A percentile compares a stretch with the other conserved stretches of the same genome.
Evolutionary conservation across 2,888 invertebrate genomes (phyloP).

Genomic region (Orthosia incerta): DNA sequence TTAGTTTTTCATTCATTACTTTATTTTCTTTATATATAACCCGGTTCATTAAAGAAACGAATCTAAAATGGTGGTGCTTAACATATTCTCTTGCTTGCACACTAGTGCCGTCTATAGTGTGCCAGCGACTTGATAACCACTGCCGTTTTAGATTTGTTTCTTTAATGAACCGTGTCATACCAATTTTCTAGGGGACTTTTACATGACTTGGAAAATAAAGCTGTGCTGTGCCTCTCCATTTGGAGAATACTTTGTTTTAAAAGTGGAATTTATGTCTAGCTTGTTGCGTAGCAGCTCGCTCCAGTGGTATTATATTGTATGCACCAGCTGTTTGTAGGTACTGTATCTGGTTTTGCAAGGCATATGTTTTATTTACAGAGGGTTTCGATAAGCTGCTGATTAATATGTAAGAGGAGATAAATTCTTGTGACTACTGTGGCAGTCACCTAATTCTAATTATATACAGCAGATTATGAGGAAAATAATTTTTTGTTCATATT

Average conservation of each 20-base stretch:
- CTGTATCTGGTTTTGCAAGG: neutral
- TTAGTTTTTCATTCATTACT: slow-evolving; percentile 80
- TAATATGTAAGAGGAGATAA: neutral
- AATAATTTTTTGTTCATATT: neutral
- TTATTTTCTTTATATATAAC: neutral
- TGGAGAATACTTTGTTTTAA: neutral
- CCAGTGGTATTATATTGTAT: neutral
- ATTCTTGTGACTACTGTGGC: neutral
- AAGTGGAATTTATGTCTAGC: neutral
- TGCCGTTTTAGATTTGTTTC: too few relatives aligned
- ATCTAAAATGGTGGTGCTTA: too few relatives aligned
- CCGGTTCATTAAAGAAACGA: too few relatives aligned
- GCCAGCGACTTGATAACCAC: too few relatives aligned
- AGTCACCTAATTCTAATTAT: neutral
- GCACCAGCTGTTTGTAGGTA: neutral
- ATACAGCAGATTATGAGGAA: neutral
- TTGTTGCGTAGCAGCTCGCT: neutral
- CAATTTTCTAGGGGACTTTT: neutral
- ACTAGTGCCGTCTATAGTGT: too few relatives aligned
- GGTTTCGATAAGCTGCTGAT: neutral
- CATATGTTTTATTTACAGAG: neutral
- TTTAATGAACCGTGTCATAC: neutral
- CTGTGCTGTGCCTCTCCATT: neutral
- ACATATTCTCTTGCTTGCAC: too few relatives aligned
- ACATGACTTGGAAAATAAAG: neutral